phyloP scores from a whole-genome alignment of 2,888 invertebrate species.

The Agrotis puta region DNA sequence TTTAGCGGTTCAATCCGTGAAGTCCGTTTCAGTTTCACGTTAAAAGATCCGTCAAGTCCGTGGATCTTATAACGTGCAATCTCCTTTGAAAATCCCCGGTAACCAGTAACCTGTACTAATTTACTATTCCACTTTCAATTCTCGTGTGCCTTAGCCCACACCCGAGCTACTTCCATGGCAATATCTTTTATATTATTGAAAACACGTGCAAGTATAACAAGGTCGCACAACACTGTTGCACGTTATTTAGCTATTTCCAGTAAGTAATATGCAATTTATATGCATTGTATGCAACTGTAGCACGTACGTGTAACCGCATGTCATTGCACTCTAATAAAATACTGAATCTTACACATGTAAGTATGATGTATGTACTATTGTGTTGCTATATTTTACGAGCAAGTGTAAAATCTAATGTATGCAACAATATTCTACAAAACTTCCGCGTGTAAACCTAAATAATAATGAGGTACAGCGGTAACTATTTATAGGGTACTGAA shows the following conservation, averaged over 20 bases:
- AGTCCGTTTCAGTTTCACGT: too few species aligned
- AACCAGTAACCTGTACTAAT: background rate
- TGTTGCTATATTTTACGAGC: conserved; percentile 30
- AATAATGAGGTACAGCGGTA: background rate
- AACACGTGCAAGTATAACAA: conserved; percentile 60
- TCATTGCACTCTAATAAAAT: conserved; percentile 57
- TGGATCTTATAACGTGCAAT: background rate
- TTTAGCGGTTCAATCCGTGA: background rate
- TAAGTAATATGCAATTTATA: conserved; percentile 47
- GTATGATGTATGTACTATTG: conserved; percentile 31
- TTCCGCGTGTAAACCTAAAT: conserved; percentile 33
- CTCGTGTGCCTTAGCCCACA: conserved; percentile 22
- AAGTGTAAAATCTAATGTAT: conserved; percentile 31
- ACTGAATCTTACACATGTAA: conserved; percentile 50
- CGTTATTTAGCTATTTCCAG: conserved; percentile 47
- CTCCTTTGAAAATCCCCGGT: background rate
- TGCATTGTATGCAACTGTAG: conserved; percentile 51
- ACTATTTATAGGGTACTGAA: conserved; percentile 17
- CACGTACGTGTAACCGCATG: conserved; percentile 47
- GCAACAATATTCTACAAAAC: conserved; percentile 40
- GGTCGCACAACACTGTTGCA: conserved; percentile 50
- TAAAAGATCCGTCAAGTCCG: too few species aligned
- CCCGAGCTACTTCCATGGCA: conserved; percentile 37
- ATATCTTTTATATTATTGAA: conserved; percentile 49
- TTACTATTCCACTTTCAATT: background rate